phyloP scores from a whole-genome alignment of 2,797 vertebrate genomes.

The Mus minutoides region DNA sequence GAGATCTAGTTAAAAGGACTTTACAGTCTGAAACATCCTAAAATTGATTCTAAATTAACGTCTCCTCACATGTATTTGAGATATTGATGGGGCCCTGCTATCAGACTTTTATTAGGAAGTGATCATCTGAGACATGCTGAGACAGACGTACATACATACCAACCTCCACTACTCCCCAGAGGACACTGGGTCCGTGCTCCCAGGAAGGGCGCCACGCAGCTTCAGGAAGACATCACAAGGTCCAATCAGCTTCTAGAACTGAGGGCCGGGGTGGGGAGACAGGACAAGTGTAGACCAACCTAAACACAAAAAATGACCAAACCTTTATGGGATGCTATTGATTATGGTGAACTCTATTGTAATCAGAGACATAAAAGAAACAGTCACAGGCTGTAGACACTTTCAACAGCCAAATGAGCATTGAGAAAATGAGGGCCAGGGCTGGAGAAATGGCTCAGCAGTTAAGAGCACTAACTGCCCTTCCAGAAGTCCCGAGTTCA shows the following conservation, averaged over 20 bases:
- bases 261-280: not conserved
- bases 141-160: slow-evolving; percentile 66
- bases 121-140: slow-evolving; percentile 70
- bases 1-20: slow-evolving; percentile 89
- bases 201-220: slow-evolving; percentile 9
- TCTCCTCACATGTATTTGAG: slow-evolving; percentile 85
- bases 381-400: not conserved
- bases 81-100: slow-evolving; percentile 80
- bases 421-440: not conserved
- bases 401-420: not conserved
- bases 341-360: not conserved
- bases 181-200: slow-evolving; percentile 55
- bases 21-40: slow-evolving; percentile 88
- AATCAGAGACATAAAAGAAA: not conserved
- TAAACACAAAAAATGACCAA: slow-evolving; percentile 54
- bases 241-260: slow-evolving; percentile 31
- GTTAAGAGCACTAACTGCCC: too few relatives aligned
- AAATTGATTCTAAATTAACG: slow-evolving; percentile 89
- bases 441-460: too few relatives aligned
- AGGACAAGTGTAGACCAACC: not conserved
- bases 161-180: slow-evolving; percentile 69
- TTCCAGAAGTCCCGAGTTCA: too few relatives aligned
- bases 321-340: not conserved
- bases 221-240: not conserved
- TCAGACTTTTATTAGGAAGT: slow-evolving; percentile 84